Evolutionary conservation across 2,797 vertebrate genomes (phyloP).

Genomic region (Iguana delicatissima): DNA sequence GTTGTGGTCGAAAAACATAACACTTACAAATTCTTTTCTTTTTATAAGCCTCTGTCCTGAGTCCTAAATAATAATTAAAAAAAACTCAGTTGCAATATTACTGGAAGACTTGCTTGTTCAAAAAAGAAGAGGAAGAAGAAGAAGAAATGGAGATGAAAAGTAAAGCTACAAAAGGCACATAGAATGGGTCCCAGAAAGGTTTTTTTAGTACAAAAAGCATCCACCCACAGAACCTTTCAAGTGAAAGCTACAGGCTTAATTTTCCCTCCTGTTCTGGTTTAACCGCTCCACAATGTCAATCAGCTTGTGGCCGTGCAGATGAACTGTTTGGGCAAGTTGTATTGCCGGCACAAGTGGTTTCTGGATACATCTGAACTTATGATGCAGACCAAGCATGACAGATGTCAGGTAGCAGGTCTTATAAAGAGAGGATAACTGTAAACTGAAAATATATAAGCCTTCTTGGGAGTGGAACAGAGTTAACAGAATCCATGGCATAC

Average conservation of each 20-base stretch:
- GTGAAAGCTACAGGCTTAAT: slow-evolving; percentile 9
- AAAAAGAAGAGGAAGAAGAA: background rate
- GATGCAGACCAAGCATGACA: background rate
- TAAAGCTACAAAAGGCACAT: background rate
- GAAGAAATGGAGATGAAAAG: background rate
- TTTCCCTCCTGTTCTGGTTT: slow-evolving; percentile 1
- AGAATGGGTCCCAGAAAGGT: background rate
- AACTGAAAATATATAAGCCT: background rate
- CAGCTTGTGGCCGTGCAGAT: background rate
- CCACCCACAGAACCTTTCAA: background rate
- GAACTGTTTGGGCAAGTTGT: background rate
- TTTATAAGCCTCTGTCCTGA: background rate
- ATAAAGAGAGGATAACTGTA: background rate
- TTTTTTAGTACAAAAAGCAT: background rate
- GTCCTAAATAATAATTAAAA: background rate
- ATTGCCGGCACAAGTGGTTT: background rate
- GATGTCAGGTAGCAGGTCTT: background rate
- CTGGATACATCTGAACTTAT: background rate
- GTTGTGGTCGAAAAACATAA: background rate
- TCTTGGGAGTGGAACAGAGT: too few species aligned
- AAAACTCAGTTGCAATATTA: background rate
- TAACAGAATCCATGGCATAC: background rate
- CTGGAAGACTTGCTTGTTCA: background rate
- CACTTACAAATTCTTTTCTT: too few species aligned
- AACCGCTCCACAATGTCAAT: background rate